A percentile compares a stretch with the other conserved stretches of the same genome.
These are phyloP conservation scores for Hyles vespertilio DNA, from an alignment of 1,140 invertebrate genomes.

Conservation along the genomic window DNA sequence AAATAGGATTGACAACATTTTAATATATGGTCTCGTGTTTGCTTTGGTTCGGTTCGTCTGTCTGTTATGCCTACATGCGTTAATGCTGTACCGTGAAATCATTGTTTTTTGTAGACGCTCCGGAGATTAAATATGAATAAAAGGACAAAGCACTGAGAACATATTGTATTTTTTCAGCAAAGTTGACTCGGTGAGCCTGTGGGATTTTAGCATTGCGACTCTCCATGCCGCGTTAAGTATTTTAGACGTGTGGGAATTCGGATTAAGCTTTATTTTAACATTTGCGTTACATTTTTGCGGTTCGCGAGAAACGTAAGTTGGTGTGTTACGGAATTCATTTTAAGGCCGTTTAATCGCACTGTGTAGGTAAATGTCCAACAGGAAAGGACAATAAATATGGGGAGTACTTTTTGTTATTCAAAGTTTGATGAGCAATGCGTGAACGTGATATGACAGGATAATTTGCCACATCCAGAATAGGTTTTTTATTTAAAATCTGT, in stretches of 20 bases:
- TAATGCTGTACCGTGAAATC: conserved; percentile 73
- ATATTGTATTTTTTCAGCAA: conserved; percentile 45
- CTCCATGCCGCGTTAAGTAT: conserved; percentile 32
- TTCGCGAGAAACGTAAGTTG: too few species aligned
- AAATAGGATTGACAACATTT: conserved; percentile 74
- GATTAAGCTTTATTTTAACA: conserved; percentile 24
- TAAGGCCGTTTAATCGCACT: background rate
- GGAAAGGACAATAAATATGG: background rate
- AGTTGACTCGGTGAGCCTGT: conserved; percentile 56
- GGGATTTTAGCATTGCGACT: conserved; percentile 44
- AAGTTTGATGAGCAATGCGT: background rate
- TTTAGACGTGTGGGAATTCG: conserved; percentile 31
- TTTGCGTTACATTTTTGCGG: conserved; percentile 3
- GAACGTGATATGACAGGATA: conserved; percentile 7
- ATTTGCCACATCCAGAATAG: conserved; percentile 2
- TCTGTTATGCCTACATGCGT: conserved; percentile 69
- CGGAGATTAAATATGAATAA: conserved; percentile 70
- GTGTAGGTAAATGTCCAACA: background rate
- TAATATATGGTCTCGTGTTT: conserved; percentile 70
- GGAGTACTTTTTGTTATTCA: background rate
- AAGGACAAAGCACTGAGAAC: conserved; percentile 57
- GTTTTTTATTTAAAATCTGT: conserved; percentile 9
- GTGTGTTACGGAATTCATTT: background rate
- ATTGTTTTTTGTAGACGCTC: conserved; percentile 67
- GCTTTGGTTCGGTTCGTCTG: conserved; percentile 49